These are phyloP conservation scores for Tadarida brasiliensis DNA, from an alignment of 2,797 vertebrate genomes.

Conservation along the genomic window DNA sequence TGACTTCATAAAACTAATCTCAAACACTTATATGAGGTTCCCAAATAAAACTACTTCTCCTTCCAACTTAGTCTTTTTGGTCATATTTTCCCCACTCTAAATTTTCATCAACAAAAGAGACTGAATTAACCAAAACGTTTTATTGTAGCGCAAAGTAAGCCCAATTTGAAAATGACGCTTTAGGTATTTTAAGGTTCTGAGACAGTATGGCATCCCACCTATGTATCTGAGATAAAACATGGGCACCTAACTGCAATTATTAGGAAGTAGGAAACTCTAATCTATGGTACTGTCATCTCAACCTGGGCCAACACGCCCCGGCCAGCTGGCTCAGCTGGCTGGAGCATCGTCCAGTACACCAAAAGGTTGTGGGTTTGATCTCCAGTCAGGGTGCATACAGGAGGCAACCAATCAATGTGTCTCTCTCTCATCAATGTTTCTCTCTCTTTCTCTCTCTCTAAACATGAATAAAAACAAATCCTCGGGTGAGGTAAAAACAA, in stretches of 20 bases:
- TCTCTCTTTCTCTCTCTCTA: not conserved
- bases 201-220: accelerated
- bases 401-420: not conserved
- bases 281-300: accelerated
- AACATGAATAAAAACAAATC: not conserved
- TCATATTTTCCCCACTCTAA: not conserved
- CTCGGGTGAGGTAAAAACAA: not conserved
- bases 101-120: not conserved
- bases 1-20: not conserved
- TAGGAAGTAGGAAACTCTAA: accelerated
- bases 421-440: not conserved
- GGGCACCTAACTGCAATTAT: accelerated
- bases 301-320: not conserved
- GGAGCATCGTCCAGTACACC: not conserved
- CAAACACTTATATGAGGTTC: accelerated
- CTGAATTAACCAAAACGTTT: too few relatives aligned
- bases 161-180: accelerated
- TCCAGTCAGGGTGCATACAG: not conserved
- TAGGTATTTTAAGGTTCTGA: not conserved
- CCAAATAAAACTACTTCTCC: not conserved
- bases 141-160: accelerated
- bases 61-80: too few relatives aligned
- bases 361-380: not conserved
- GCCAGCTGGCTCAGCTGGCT: not conserved
- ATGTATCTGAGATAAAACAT: accelerated